A percentile compares a stretch with the other conserved stretches of the same genome.
Evolutionary conservation across 2,113 vertebrate species (phyloP).

Genomic region (Paradisaea rubra): DNA sequence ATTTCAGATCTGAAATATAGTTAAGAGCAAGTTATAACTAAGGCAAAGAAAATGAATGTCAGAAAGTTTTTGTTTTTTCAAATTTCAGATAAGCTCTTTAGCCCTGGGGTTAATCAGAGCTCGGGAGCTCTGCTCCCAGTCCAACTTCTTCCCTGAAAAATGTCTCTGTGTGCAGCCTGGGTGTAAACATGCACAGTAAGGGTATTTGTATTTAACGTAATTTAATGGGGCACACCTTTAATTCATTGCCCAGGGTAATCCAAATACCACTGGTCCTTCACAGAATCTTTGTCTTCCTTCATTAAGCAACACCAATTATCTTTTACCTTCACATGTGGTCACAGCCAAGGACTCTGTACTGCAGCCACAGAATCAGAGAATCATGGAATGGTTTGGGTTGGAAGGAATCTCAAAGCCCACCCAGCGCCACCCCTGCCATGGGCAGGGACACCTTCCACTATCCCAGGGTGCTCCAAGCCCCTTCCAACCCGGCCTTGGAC

Average conservation of each 20-base stretch:
- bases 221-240: conserved; percentile 34
- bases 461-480: background rate
- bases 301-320: background rate
- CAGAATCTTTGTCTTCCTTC: background rate
- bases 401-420: accelerated
- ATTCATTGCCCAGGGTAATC: conserved; percentile 18
- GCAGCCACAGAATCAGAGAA: background rate
- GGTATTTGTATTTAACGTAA: conserved; percentile 8
- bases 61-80: conserved; percentile 68
- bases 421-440: background rate
- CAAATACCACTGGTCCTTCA: conserved; percentile 32
- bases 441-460: background rate
- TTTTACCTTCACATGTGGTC: background rate
- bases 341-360: background rate
- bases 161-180: conserved; percentile 49
- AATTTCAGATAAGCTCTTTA: conserved; percentile 77
- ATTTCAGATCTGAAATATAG: conserved; percentile 77
- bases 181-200: conserved; percentile 57
- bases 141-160: conserved; percentile 58
- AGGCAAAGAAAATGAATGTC: conserved; percentile 72
- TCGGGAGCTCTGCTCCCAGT: conserved; percentile 26
- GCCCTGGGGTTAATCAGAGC: conserved; percentile 68
- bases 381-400: background rate
- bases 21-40: conserved; percentile 77
- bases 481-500: accelerated